Conservation (phyloP, 2,113 vertebrate species). For the Notarius lentiginosus region DNA sequence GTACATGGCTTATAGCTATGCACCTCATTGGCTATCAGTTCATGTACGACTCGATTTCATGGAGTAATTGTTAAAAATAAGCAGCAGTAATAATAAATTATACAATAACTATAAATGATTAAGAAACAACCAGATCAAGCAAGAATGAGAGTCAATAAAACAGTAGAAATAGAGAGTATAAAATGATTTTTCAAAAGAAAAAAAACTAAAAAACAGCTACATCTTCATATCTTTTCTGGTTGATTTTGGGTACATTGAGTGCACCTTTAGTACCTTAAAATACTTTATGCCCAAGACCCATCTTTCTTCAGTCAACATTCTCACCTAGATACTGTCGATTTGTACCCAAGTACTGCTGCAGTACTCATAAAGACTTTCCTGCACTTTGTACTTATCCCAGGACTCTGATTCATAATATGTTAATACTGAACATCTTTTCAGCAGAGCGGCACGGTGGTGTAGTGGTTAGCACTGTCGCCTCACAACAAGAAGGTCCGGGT, state of each 20-base stretch:
- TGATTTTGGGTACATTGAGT: background rate
- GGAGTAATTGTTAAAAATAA: too few species aligned
- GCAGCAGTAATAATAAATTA: background rate
- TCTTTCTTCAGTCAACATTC: background rate
- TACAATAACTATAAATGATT: background rate
- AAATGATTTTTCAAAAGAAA: background rate
- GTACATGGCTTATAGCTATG: too few species aligned
- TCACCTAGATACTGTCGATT: background rate
- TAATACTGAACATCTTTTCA: background rate
- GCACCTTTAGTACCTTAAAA: background rate
- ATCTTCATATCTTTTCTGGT: background rate
- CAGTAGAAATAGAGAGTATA: background rate
- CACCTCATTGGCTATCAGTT: too few species aligned
- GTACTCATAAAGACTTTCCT: background rate
- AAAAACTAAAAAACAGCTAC: background rate
- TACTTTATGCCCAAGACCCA: background rate
- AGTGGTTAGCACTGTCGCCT: too few species aligned
- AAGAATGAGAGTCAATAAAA: background rate
- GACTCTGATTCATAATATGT: background rate
- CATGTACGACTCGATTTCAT: too few species aligned
- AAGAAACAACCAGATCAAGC: background rate
- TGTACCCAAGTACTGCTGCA: background rate
- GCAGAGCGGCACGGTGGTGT: too few species aligned
- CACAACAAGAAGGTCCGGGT: too few species aligned
- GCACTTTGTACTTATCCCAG: background rate